Base-by-base conservation (phyloP, 2,888 invertebrate species). In the Orthosia gothica region DNA sequence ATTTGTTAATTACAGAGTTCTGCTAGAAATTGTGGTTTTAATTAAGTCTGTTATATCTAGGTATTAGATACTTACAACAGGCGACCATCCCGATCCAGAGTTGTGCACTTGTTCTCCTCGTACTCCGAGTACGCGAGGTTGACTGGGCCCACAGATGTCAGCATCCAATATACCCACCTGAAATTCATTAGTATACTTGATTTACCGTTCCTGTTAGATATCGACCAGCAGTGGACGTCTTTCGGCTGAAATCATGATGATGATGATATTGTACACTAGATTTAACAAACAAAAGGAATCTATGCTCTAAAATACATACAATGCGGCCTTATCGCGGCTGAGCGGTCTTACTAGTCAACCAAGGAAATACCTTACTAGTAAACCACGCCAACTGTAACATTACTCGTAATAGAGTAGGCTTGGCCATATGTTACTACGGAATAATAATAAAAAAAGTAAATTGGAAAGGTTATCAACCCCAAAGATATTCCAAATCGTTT, bases 141-240 rank as follows among this genome's bases (percentile, higher is more conserved):
- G 99, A 40, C 99, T 99, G 61, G 99, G 99, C 0, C 99, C 99
- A 96, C 99, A 99, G 87, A 99, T 99, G 93, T 99, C 99, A 71
- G 99, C 98, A 95, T 99, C 99, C 86, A 99, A 95, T 12, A 99
- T 97, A 26, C 98, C 99, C 83, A 99, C 98, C 98, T 99, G 91
- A 87, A 93, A 77, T 45, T 84, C n/a, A 63, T 13, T 7, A 3
- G 15, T n/a, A 52, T 18, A 15, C 20, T 50, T 20, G 16, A 40
- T 40, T 40, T 40, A 40, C 40, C 40, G 40, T 9, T 40, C 40
- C 16, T 32, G 16, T 26, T 5, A 32, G 20, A 1, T 1, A 45
- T 52, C 4, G 40, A 40, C 40, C n/a, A n/a, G n/a, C n/a, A n/a
- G n/a, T n/a, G n/a, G n/a, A n/a, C n/a, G n/a, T n/a, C n/a, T n/a